Percentiles rank a stretch among this genome's conserved stretches.
Evolutionary conservation across 2,888 invertebrate species (phyloP).

Genomic region (Ommatoiulus sabulosus): DNA sequence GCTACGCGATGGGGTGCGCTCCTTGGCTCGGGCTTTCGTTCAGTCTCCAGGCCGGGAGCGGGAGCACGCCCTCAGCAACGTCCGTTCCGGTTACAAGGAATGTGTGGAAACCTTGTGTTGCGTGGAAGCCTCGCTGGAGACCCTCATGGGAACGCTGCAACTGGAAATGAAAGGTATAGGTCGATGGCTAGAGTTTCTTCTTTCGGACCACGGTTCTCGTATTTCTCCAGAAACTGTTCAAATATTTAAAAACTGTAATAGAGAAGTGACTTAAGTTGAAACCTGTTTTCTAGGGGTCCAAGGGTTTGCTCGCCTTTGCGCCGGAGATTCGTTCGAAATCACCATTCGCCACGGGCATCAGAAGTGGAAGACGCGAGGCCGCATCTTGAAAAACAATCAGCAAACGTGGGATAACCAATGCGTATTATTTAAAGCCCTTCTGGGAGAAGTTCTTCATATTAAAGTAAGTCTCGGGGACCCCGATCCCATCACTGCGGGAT

Average conservation of each 20-base stretch:
- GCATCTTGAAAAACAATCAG: slow-evolving; percentile 69
- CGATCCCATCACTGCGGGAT: background rate
- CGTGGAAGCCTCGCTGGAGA: slow-evolving; percentile 70
- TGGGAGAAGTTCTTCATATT: slow-evolving; percentile 70
- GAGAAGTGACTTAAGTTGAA: too few species aligned
- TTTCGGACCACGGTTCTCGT: too few species aligned
- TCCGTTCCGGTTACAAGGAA: slow-evolving; percentile 68
- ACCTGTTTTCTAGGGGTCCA: slow-evolving; percentile 67
- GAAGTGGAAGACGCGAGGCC: slow-evolving; percentile 72
- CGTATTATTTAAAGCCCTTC: slow-evolving; percentile 68
- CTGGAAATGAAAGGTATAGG: slow-evolving; percentile 69
- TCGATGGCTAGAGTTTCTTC: slow-evolving; percentile 18
- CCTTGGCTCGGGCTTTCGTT: slow-evolving; percentile 70
- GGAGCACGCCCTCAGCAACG: slow-evolving; percentile 68
- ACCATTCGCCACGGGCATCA: slow-evolving; percentile 71
- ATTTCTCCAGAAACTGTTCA: background rate
- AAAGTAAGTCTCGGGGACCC: slow-evolving; percentile 67
- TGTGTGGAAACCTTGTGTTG: slow-evolving; percentile 70
- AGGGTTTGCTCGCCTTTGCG: slow-evolving; percentile 73
- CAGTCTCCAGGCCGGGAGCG: slow-evolving; percentile 67
- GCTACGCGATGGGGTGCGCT: slow-evolving; percentile 70
- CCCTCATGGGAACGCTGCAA: slow-evolving; percentile 70
- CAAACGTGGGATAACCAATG: slow-evolving; percentile 71
- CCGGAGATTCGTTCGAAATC: slow-evolving; percentile 74
- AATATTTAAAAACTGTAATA: too few species aligned